These are phyloP conservation scores for Albula glossodonta DNA, from an alignment of 2,113 vertebrate species.

Conservation along the genomic window DNA sequence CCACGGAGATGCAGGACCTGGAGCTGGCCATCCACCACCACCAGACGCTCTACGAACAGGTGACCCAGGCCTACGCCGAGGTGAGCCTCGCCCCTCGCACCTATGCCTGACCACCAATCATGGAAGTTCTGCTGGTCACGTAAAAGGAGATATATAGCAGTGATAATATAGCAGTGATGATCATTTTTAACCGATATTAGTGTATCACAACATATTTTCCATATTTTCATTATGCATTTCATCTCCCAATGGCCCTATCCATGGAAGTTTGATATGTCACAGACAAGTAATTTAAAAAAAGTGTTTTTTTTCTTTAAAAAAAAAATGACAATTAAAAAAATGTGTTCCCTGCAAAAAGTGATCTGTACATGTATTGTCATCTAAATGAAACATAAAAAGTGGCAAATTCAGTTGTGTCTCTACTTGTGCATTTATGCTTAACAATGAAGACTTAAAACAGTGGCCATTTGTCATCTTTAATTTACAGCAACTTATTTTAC, in stretches of 20 bases:
- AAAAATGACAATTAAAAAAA: too few relatives aligned
- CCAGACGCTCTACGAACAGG: conserved; percentile 91
- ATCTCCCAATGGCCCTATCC: not conserved
- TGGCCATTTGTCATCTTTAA: not conserved
- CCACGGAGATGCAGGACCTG: conserved; percentile 84
- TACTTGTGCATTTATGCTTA: not conserved
- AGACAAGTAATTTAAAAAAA: not conserved
- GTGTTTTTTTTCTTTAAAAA: too few relatives aligned
- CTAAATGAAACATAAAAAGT: not conserved
- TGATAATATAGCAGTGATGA: not conserved
- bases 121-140: not conserved
- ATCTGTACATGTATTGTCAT: not conserved
- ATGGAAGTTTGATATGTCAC: not conserved
- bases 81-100: conserved; percentile 60
- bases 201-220: not conserved
- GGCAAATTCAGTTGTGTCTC: not conserved
- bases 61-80: conserved; percentile 92
- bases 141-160: too few relatives aligned
- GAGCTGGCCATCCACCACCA: conserved; percentile 90
- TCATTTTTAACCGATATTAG: not conserved
- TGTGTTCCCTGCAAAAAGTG: too few relatives aligned
- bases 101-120: not conserved
- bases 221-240: not conserved
- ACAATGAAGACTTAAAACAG: not conserved
- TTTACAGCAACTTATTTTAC: not conserved